Conservation (phyloP, 2,113 vertebrate genomes). For the Vulpes vulpes region DNA sequence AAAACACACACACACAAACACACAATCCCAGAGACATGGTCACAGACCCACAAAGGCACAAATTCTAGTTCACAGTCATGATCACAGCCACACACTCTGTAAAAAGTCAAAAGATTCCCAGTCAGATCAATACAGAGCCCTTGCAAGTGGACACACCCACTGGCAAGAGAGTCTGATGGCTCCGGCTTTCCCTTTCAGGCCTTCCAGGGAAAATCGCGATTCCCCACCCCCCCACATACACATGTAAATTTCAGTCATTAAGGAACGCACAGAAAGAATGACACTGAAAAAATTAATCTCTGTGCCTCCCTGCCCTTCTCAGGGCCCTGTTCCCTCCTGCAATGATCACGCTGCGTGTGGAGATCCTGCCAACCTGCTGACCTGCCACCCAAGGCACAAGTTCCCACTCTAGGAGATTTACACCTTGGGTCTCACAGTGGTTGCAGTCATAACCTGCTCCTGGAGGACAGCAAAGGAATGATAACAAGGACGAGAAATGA, state of each 20-base stretch:
- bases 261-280: slow-evolving; percentile 18
- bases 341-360: not conserved
- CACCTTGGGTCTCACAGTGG: not conserved
- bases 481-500: slow-evolving; percentile 16
- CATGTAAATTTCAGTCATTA: slow-evolving; percentile 54
- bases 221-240: not conserved
- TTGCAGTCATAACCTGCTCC: not conserved
- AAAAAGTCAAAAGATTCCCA: not conserved
- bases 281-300: slow-evolving; percentile 57
- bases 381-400: not conserved
- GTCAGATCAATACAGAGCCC: not conserved
- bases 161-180: not conserved
- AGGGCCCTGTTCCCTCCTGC: not conserved
- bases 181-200: not conserved
- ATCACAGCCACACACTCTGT: not conserved
- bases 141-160: not conserved
- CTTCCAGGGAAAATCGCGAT: slow-evolving; percentile 22
- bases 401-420: not conserved
- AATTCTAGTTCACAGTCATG: not conserved
- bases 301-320: not conserved
- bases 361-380: not conserved
- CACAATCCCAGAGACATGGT: not conserved
- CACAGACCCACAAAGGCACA: not conserved
- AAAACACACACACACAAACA: not conserved
- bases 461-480: not conserved